Evolutionary conservation across 1,140 invertebrate species (phyloP).

Genomic region (Drosophila mojavensis): DNA sequence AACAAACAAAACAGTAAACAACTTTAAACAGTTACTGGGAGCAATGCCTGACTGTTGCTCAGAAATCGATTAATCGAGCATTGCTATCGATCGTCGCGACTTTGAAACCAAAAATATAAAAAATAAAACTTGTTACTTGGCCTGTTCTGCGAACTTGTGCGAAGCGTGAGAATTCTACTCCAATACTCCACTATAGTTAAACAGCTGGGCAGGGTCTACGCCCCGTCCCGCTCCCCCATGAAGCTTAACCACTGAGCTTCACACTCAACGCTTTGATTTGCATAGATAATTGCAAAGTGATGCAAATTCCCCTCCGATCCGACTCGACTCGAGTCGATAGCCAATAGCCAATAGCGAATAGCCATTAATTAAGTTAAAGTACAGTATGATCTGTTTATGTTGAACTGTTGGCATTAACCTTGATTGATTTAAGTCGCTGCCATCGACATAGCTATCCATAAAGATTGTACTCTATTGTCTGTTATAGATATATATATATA

Average conservation of each 20-base stretch:
- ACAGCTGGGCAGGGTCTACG: neutral
- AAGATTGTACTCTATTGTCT: neutral
- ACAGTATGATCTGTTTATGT: constrained; percentile 2
- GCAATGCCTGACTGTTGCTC: constrained; percentile 28
- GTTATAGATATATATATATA: no score
- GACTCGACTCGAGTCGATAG: constrained; percentile 7
- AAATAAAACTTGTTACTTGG: constrained; percentile 3
- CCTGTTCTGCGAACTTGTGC: constrained; percentile 5
- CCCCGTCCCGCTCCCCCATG: neutral
- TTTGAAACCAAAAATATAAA: constrained; percentile 1
- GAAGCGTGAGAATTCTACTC: constrained; percentile 70
- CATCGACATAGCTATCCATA: constrained; percentile 20
- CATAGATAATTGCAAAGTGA: constrained; percentile 77
- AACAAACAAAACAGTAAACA: constrained; percentile 1
- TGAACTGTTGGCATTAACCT: constrained; percentile 30
- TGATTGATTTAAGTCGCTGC: constrained; percentile 42
- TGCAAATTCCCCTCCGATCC: constrained; percentile 55
- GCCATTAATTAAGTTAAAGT: constrained; percentile 34
- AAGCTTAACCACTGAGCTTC: constrained; percentile 4
- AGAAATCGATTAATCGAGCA: constrained; percentile 36
- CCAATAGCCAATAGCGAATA: constrained; percentile 14
- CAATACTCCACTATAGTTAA: constrained; percentile 12
- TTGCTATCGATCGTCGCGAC: constrained; percentile 33
- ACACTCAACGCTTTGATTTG: constrained; percentile 55
- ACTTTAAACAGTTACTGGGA: constrained; percentile 20